phyloP scores from a whole-genome alignment of 2,888 invertebrate species.

The Hoplodrina blanda region DNA sequence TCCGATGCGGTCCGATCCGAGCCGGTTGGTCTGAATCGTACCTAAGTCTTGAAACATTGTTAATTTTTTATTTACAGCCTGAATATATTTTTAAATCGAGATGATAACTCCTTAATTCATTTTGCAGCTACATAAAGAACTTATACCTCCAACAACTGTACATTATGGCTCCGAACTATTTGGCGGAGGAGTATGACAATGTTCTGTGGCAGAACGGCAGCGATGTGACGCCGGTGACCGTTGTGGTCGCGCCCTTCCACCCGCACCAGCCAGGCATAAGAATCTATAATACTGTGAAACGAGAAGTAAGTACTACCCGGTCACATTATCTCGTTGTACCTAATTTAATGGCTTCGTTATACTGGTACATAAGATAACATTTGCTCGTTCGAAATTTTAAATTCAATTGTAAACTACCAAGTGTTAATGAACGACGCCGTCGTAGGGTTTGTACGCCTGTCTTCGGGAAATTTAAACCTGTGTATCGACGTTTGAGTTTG shows the following conservation, averaged over 20 bases:
- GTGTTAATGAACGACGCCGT: too few relatives aligned
- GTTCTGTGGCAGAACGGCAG: conserved; percentile 93
- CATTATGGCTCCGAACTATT: conserved; percentile 95
- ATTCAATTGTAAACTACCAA: too few relatives aligned
- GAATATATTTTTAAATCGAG: background rate
- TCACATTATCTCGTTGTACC: too few relatives aligned
- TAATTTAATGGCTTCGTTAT: background rate
- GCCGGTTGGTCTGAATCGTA: too few relatives aligned
- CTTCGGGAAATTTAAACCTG: too few relatives aligned
- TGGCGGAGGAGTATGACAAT: conserved; percentile 93
- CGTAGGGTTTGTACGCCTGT: too few relatives aligned
- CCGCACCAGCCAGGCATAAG: conserved; percentile 92
- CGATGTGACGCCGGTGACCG: conserved; percentile 91
- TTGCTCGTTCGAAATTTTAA: too few relatives aligned
- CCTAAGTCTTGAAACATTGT: too few relatives aligned
- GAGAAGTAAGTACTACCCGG: conserved; percentile 90
- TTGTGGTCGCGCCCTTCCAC: conserved; percentile 92
- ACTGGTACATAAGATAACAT: background rate
- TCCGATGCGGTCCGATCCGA: too few relatives aligned
- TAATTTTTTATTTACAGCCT: background rate
- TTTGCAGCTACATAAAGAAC: conserved; percentile 92
- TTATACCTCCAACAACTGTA: conserved; percentile 95
- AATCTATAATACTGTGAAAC: conserved; percentile 91
- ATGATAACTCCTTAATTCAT: background rate
- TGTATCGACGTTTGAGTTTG: too few relatives aligned